Evolutionary conservation across 2,888 invertebrate species (phyloP), one percentile per base, ranked within the genome.

Genomic region (Macaria notata): DNA sequence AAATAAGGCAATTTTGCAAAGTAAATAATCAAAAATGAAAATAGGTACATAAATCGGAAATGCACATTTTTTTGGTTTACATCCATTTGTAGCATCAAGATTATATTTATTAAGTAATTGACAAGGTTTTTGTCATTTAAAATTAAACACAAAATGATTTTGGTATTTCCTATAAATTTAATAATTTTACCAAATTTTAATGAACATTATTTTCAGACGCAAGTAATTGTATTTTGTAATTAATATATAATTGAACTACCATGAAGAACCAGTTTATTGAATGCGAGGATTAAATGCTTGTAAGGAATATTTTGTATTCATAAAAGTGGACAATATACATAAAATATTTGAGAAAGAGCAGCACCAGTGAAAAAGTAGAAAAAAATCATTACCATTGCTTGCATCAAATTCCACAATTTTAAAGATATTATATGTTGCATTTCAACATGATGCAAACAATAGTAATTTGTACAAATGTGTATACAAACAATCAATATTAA

Each of bases 201-300:
- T 19, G 19, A 19, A 19, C 19, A 19, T 19, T 19, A 1, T 19
- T 19, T 19, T 19, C 19, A 19, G 19, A 19, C 19, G 2, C 19
- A 19, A 19, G 19, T 19, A 19, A 19, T 19, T 19, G 19, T 19
- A 19, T 19, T 19, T 19, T 19, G 2, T 1, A 19, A 19, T 19
- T 19, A 19, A 19, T 19, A 19, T 19, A 19, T 19, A 19, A 19
- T 19, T 19, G 19, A 19, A 19, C 19, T 19, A 19, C 19, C 19
- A 19, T 19, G 19, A 19, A 19, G 19, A 19, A 19, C 19, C 19
- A 19, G 19, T 19, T 19, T 19, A 19, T 19, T 19, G 19, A 19
- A 19, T 59, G 38, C 51, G 47, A 51, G 48, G 45, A 69, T 73
- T 87, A 87, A 87, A 87, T 87, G 87, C 87, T 78, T 79, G 72